Percentiles rank a stretch among this genome's conserved stretches.
phyloP scores from a whole-genome alignment of 2,113 vertebrate species.

The Rousettus leschenaultii region DNA sequence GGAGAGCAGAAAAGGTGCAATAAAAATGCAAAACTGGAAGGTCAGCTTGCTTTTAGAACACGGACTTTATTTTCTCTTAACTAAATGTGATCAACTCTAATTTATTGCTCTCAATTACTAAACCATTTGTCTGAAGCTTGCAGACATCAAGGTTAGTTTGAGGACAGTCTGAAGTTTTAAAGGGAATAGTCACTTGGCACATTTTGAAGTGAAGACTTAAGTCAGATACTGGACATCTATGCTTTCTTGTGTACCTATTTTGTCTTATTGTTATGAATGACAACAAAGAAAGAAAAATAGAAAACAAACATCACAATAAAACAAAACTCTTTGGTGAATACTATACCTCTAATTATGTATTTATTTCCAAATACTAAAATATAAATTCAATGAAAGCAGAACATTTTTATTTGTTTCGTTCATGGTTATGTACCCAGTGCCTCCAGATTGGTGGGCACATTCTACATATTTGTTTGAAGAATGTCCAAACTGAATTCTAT shows the following conservation, averaged over 20 bases:
- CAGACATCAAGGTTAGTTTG: slow-evolving; percentile 46
- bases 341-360: neutral
- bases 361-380: neutral
- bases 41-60: slow-evolving; percentile 32
- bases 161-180: slow-evolving; percentile 18
- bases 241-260: neutral
- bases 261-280: neutral
- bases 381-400: neutral
- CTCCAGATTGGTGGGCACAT: neutral
- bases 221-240: neutral
- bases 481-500: neutral
- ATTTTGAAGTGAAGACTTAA: neutral
- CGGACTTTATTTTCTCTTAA: slow-evolving; percentile 5
- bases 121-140: slow-evolving; percentile 44
- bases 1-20: neutral
- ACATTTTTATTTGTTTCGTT: neutral
- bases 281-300: neutral
- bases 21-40: slow-evolving; percentile 56
- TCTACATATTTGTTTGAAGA: neutral
- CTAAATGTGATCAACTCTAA: slow-evolving; percentile 45
- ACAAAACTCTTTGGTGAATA: neutral
- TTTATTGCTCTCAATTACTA: slow-evolving; percentile 55
- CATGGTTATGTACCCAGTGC: neutral
- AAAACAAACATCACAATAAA: neutral
- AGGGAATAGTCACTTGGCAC: neutral